Percentiles rank a stretch among this genome's conserved stretches.
Conservation (phyloP, 2,888 invertebrate genomes). For the Herminia tarsipennalis region DNA sequence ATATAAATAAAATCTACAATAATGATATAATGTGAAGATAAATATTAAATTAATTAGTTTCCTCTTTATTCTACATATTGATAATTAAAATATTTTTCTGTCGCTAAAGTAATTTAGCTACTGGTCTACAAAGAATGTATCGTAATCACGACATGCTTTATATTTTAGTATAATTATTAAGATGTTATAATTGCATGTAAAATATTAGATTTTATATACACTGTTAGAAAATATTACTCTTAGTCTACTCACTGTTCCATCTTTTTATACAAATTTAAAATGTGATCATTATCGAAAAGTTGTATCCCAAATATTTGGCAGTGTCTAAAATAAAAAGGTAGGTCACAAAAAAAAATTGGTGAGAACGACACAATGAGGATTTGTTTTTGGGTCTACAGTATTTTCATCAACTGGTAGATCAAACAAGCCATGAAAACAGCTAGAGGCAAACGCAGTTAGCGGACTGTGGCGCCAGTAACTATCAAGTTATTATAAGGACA, state of each 20-base stretch:
- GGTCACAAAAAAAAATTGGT: too few relatives aligned
- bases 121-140: slow-evolving; percentile 23
- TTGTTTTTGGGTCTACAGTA: too few relatives aligned
- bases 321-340: background rate
- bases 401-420: too few relatives aligned
- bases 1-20: slow-evolving; percentile 14
- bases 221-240: slow-evolving; percentile 12
- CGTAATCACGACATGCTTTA: slow-evolving; percentile 34
- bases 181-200: slow-evolving; percentile 17
- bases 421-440: too few relatives aligned
- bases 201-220: slow-evolving; percentile 34
- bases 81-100: slow-evolving; percentile 9
- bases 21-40: too few relatives aligned
- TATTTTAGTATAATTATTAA: slow-evolving; percentile 19
- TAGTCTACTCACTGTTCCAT: slow-evolving; percentile 37
- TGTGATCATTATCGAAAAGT: too few relatives aligned
- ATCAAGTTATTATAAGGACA: too few relatives aligned
- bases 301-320: background rate
- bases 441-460: too few relatives aligned
- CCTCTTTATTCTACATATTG: too few relatives aligned
- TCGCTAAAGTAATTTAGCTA: slow-evolving; percentile 19
- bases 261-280: slow-evolving; percentile 14
- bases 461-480: too few relatives aligned
- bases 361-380: too few relatives aligned
- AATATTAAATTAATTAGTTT: too few relatives aligned